phyloP scores from a whole-genome alignment of 2,888 invertebrate genomes.

The Lithophane socia region DNA sequence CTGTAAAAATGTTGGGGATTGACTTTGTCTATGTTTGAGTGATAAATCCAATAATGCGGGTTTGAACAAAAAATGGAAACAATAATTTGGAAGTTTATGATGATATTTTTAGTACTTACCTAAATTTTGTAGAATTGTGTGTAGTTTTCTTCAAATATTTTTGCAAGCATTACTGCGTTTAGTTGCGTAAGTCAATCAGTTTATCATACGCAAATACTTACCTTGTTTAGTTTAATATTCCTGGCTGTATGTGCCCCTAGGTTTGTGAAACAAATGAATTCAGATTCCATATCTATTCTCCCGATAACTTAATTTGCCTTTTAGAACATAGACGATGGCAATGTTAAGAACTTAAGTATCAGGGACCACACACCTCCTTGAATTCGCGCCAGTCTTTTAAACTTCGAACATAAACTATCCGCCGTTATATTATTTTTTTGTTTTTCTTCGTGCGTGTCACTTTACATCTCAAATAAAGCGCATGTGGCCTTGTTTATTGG shows the following conservation, averaged over 20 bases:
- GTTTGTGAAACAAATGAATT: conserved; percentile 19
- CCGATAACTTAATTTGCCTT: conserved; percentile 16
- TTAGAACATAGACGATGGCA: not conserved
- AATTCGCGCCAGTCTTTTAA: conserved; percentile 29
- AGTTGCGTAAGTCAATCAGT: not conserved
- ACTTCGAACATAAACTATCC: conserved; percentile 32
- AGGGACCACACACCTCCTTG: conserved; percentile 12
- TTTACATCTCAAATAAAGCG: conserved; percentile 72
- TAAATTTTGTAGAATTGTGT: not conserved
- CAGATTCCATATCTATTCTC: not conserved
- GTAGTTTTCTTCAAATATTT: conserved; percentile 10
- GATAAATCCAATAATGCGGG: conserved; percentile 42
- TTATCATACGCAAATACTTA: conserved; percentile 1
- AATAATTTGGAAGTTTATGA: conserved; percentile 16
- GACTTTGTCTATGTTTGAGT: conserved; percentile 33
- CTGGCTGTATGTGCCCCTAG: not conserved
- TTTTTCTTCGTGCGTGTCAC: conserved; percentile 55
- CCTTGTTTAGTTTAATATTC: not conserved
- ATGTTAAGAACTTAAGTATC: not conserved
- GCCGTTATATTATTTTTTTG: conserved; percentile 24
- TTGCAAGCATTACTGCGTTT: not conserved
- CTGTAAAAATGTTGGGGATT: conserved; percentile 47
- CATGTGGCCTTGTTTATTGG: conserved; percentile 72
- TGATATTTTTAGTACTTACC: conserved; percentile 16
- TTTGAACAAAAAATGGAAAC: conserved; percentile 24